Conservation (phyloP, 1,140 invertebrate genomes). For the Philopotamus ludificatus region DNA sequence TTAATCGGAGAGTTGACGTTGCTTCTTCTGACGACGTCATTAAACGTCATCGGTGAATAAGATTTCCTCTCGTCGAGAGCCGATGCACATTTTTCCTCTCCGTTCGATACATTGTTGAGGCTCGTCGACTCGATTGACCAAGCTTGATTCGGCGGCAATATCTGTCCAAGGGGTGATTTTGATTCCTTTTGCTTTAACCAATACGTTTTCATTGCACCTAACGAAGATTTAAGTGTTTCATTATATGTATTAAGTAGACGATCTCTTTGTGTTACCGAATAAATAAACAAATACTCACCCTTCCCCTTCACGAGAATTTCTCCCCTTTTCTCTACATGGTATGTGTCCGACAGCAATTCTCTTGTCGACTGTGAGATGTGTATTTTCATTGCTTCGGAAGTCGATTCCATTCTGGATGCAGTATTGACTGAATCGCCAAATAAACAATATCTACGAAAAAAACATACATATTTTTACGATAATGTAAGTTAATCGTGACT, state of each 20-base stretch:
- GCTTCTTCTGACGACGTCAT: constrained; percentile 75
- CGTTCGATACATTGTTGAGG: constrained; percentile 26
- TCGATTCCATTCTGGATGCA: constrained; percentile 89
- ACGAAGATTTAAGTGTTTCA: too few species aligned
- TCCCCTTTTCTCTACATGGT: constrained; percentile 76
- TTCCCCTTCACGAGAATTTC: constrained; percentile 85
- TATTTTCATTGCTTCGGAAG: constrained; percentile 88
- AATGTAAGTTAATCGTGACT: too few species aligned
- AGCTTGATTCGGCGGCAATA: constrained; percentile 50
- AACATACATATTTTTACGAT: neutral
- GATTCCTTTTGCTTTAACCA: constrained; percentile 76
- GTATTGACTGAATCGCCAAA: constrained; percentile 94
- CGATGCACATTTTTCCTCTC: constrained; percentile 45
- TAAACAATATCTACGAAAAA: constrained; percentile 66
- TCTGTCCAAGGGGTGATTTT: constrained; percentile 53
- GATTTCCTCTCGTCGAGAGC: constrained; percentile 61
- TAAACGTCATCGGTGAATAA: constrained; percentile 82
- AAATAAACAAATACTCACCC: constrained; percentile 59
- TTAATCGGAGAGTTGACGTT: constrained; percentile 68
- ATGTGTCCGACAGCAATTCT: constrained; percentile 71
- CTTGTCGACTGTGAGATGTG: constrained; percentile 89
- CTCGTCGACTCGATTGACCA: constrained; percentile 41
- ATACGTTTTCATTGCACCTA: constrained; percentile 90
- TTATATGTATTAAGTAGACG: too few species aligned
- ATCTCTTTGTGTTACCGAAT: too few species aligned